phyloP scores from a whole-genome alignment of 2,797 vertebrate species.

The Nannoperca australis region DNA sequence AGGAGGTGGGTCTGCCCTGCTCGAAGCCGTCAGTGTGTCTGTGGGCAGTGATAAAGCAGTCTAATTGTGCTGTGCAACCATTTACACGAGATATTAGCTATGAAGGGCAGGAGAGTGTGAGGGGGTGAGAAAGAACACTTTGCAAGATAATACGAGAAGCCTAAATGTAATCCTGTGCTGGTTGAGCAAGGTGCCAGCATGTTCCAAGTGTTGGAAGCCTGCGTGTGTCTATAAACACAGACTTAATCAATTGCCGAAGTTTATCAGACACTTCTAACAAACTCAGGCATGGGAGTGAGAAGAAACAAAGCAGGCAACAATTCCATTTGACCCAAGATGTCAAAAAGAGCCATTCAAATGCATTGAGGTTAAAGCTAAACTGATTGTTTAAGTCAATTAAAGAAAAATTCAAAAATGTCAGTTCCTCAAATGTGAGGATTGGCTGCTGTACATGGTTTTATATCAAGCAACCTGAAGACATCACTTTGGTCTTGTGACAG shows the following conservation, averaged over 20 bases:
- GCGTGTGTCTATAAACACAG: not conserved
- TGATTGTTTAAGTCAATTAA: not conserved
- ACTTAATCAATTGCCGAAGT: not conserved
- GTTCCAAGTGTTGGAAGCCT: slow-evolving; percentile 1
- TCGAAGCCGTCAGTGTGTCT: slow-evolving; percentile 1
- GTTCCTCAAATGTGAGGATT: not conserved
- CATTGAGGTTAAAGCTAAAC: not conserved
- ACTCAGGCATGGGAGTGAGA: not conserved
- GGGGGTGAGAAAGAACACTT: not conserved
- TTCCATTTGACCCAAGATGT: not conserved
- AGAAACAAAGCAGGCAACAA: not conserved
- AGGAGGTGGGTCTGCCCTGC: slow-evolving; percentile 9
- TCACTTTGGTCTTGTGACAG: not conserved
- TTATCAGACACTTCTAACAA: not conserved
- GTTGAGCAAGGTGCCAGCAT: not conserved
- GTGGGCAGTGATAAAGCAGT: not conserved
- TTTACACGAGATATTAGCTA: not conserved
- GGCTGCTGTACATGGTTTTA: not conserved
- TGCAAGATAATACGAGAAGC: not conserved
- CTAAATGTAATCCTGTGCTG: not conserved
- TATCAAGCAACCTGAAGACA: not conserved
- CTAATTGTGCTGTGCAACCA: not conserved
- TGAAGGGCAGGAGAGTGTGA: not conserved
- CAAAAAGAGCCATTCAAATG: not conserved
- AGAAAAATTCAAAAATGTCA: not conserved